Evolutionary conservation across 2,113 vertebrate species (phyloP), one percentile per base, ranked within the genome.

Genomic region (Microcebus tavaratra): DNA sequence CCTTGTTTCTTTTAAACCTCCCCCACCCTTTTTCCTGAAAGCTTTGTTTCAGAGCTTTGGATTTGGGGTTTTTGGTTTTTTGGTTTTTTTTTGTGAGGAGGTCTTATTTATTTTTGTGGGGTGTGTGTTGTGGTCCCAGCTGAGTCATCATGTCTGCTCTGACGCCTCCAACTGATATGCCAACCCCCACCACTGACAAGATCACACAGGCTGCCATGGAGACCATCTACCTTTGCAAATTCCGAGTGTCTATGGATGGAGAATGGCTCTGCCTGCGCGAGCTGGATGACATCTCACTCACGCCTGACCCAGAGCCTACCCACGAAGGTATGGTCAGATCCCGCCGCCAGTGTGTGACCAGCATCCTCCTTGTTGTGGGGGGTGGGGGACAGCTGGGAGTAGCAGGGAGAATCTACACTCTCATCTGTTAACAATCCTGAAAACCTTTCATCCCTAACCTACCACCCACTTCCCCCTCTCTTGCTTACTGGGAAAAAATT

Each of bases 81-180:
- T 68, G 50, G 61, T 50, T 0, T 45, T 45, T 45, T 45, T 48
- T 1, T 11, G 48, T 48, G 48, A 93, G 80, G 72, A 88, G 83
- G 57, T 75, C 84, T 90, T 94, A 75, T 91, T 97, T 92, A 76
- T 95, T 89, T 72, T 92, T 92, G 95, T 96, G 59, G 59, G 88
- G 94, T 93, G 73, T 42, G 70, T 98, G 97, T 99, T 95, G 95
- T 98, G 94, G 97, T 95, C 98, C 98, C 99, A 99, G 99, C 99
- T 99, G 99, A 99, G 99, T 99, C 99, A 99, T 99, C 99, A 99
- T 99, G 99, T 99, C 99, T 97, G 99, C 99, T 98, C 99, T 99
- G 99, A 99, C 99, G 97, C 99, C 99, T 98, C 99, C 99, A 98
- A 99, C 99, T 97, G 99, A 99, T 95, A 99, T 99, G 98, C 99